Percentiles rank a stretch among this genome's conserved stretches.
phyloP scores from a whole-genome alignment of 2,888 invertebrate species.

The Hylaea fasciaria region DNA sequence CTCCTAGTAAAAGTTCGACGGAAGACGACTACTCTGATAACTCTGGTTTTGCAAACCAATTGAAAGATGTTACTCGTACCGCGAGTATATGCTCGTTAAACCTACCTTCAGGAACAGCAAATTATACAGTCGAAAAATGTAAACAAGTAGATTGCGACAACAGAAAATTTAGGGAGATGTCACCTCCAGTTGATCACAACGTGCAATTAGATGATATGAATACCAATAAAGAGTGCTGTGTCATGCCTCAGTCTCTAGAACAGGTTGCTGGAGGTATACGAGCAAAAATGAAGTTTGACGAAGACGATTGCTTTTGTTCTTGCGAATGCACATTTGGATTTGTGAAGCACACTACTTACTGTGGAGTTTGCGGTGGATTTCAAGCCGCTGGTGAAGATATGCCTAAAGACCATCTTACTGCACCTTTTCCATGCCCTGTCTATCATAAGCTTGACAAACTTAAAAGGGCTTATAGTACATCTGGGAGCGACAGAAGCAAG shows the following conservation, averaged over 20 bases:
- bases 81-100: slow-evolving; percentile 51
- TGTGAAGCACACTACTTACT: slow-evolving; percentile 71
- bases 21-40: slow-evolving; percentile 40
- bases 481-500: slow-evolving; percentile 63
- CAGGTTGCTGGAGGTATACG: slow-evolving; percentile 59
- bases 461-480: slow-evolving; percentile 56
- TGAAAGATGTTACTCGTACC: slow-evolving; percentile 44
- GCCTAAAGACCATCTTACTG: slow-evolving; percentile 44
- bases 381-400: slow-evolving; percentile 68
- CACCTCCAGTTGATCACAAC: slow-evolving; percentile 55
- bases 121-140: slow-evolving; percentile 58
- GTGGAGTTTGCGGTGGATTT: slow-evolving; percentile 72
- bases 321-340: slow-evolving; percentile 76
- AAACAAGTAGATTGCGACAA: slow-evolving; percentile 57
- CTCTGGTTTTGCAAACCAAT: slow-evolving; percentile 35
- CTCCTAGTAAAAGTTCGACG: slow-evolving; percentile 30
- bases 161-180: slow-evolving; percentile 42
- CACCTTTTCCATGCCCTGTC: slow-evolving; percentile 73
- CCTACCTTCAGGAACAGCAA: slow-evolving; percentile 51
- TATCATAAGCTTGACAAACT: slow-evolving; percentile 70
- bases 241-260: slow-evolving; percentile 58
- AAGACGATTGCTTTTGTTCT: slow-evolving; percentile 69
- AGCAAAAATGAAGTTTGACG: slow-evolving; percentile 59
- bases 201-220: slow-evolving; percentile 58
- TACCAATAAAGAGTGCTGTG: slow-evolving; percentile 55